Evolutionary conservation across 2,797 vertebrate species (phyloP), one percentile per base, ranked within the genome.

Genomic region (Buceros bicornis): DNA sequence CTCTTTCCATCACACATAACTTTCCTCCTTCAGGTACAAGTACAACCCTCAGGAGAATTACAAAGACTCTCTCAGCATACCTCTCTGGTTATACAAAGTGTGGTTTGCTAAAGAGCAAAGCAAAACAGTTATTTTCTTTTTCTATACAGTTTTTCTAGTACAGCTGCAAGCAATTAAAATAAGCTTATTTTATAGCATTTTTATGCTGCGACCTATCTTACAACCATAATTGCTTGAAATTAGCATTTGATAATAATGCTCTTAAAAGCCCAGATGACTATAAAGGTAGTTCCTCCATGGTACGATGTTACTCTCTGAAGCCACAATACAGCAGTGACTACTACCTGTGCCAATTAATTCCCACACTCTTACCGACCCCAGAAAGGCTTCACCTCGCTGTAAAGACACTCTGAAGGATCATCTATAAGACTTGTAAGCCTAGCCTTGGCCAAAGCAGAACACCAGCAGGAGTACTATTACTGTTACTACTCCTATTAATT

Each of bases 111-210:
- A 77, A 60, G 4, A 84, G 54, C 51, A 90, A 88, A 70, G 70
- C 31, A 62, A 84, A 94, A 17, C 31, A 62, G 67, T 22, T n/a
- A 42, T 57, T 62, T 80, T 43, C 21, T 40, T 89, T 80, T 86
- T 70, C 73, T 31, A 20, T 10, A 51, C 1, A 9, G 11, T 58
- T 93, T 79, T 83, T 11, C 53, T 82, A 77, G 71, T 65, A 69
- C 48, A 91, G 88, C 64, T 90, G 66, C 47, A 82, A 91, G 79
- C 31, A 85, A 93, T 94, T 95, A 92, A 80, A 96, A 84, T 51
- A 54, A 61, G 67, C 10, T 73, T 74, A 28, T 89, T 95, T 90
- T 71, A 82, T 22, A 73, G 71, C 13, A 82, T 61, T 74, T 87
- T 82, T 67, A 80, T 57, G 45, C 42, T 61, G 66, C 3, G 4